Evolutionary conservation across 2,888 invertebrate genomes (phyloP), one percentile per base, ranked within the genome.

Genomic region (Chesias legatella): DNA sequence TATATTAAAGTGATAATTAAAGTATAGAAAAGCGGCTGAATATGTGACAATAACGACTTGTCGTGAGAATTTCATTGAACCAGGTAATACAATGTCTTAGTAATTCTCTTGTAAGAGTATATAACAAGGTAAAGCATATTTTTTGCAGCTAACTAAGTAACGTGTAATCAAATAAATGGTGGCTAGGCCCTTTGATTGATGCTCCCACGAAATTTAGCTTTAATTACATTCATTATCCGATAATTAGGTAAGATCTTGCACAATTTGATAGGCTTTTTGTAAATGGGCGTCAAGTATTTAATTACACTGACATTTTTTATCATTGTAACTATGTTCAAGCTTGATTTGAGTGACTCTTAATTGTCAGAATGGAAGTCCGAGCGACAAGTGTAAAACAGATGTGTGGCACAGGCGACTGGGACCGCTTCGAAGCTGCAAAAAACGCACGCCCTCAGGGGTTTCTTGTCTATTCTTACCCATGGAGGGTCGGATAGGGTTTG

Each of bases 11-110:
- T 17, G 13, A 3, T 3, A 3, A 17, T 17, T 5, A 39, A 20
- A 29, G 28, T 7, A 22, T 21, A 5, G 10, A 20, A 17, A 23
- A 21, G 21, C 20, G 21, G 13, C 13, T 17, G 5, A 10, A 21
- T 33, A 27, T 33, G 38, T 38, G 35, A 48, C 49, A 45, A 43
- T 45, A 30, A 28, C 22, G 30, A 29, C 10, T 26, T 41, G 8
- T 29, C 42, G 43, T 51, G 46, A 33, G 47, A 46, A 43, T 29
- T 21, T 28, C 37, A 41, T 48, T 33, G 42, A 23, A 10, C n/a
- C 17, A 9, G 17, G 13, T 28, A 28, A 36, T 23, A 43, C 42
- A 48, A 44, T 42, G 33, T 27, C 13, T 29, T 8, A 20, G 22
- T 38, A 9, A 41, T 48, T 32, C 28, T 31, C 25, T 40, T 43